phyloP scores from a whole-genome alignment of 2,797 vertebrate species.

The Siniperca scherzeri region DNA sequence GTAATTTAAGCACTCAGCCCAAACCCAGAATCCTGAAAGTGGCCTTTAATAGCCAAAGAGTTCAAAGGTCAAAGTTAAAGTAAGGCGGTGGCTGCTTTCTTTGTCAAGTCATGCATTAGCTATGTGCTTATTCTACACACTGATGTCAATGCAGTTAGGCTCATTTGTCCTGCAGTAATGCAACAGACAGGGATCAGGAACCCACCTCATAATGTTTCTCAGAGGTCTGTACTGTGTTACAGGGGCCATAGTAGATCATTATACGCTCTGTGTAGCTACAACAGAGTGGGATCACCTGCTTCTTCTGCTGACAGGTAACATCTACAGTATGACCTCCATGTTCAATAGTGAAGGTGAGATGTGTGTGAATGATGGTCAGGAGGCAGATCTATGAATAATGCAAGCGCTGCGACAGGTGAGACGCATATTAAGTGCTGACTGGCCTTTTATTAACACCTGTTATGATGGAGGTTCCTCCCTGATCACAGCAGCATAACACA shows the following conservation, averaged over 20 bases:
- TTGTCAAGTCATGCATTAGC: not conserved
- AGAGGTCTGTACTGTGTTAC: conserved; percentile 10
- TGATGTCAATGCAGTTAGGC: conserved; percentile 21
- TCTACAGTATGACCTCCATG: conserved; percentile 23
- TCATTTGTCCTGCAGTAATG: conserved; percentile 10
- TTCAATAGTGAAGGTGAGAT: conserved; percentile 22
- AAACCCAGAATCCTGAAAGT: conserved; percentile 17
- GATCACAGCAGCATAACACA: no score
- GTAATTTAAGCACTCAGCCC: conserved; percentile 19
- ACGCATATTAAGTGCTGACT: not conserved
- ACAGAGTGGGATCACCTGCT: conserved; percentile 13
- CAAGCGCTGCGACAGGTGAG: conserved; percentile 26
- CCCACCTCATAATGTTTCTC: not conserved
- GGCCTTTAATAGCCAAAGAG: conserved; percentile 22
- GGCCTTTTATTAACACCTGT: no score
- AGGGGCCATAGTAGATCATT: not conserved
- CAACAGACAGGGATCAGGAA: not conserved
- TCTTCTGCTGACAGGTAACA: conserved; percentile 36
- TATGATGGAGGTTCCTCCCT: no score
- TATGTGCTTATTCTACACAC: not conserved
- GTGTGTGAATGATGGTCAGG: conserved; percentile 24
- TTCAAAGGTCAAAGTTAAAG: conserved; percentile 48
- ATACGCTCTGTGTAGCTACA: not conserved
- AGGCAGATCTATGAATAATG: conserved; percentile 46
- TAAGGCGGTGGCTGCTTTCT: conserved; percentile 5